These are phyloP conservation scores for Callinectes sapidus DNA, from an alignment of 2,888 invertebrate species.

Conservation along the genomic window DNA sequence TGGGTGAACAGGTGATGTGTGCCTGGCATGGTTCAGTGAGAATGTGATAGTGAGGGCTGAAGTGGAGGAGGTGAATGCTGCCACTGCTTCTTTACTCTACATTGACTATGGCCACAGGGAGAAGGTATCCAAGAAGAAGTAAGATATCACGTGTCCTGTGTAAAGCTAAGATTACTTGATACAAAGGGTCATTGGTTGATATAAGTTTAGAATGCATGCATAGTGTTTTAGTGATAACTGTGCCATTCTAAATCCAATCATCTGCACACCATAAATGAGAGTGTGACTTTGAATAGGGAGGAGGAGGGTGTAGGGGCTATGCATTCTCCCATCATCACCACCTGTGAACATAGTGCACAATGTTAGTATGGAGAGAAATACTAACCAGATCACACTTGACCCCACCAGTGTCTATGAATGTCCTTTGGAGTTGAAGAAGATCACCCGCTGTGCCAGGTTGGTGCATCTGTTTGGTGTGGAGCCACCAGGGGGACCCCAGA, in stretches of 20 bases:
- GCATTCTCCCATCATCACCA: too few species aligned
- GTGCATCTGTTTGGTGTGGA: not conserved
- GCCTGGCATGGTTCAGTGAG: not conserved
- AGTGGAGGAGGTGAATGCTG: not conserved
- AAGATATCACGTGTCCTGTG: not conserved
- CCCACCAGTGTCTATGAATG: not conserved
- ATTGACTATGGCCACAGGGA: constrained; percentile 7
- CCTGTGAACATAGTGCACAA: too few species aligned
- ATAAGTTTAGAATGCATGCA: not conserved
- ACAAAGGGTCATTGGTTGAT: not conserved
- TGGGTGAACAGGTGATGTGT: not conserved
- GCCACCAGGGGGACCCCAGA: not conserved
- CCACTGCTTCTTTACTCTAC: not conserved
- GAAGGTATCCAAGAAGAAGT: not conserved
- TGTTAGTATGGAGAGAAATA: not conserved
- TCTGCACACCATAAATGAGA: not conserved
- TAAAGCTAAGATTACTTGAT: not conserved
- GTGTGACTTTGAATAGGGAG: too few species aligned
- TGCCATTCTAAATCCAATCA: not conserved
- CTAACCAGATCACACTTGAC: not conserved
- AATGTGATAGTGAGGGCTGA: not conserved
- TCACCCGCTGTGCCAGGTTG: not conserved
- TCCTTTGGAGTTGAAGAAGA: not conserved
- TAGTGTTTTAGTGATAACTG: not conserved
- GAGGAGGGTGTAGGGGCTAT: too few species aligned